Conservation (phyloP, 2,888 invertebrate genomes). For the Xanthorhoe designata region DNA sequence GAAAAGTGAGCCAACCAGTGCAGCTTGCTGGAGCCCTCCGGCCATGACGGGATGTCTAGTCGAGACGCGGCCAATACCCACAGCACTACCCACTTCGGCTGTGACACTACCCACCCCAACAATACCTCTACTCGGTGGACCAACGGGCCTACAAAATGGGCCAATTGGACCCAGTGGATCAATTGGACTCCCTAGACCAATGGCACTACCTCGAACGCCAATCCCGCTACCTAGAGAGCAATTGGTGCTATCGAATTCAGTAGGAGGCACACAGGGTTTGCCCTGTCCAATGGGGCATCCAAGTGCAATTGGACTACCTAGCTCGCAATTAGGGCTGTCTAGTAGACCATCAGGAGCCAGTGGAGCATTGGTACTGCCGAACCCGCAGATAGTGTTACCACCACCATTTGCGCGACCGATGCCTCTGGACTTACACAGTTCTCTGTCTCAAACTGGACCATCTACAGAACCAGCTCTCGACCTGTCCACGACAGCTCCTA, state of each 20-base stretch:
- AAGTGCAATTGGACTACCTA: slow-evolving; percentile 6
- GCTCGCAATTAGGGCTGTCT: slow-evolving; percentile 4
- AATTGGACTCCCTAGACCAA: slow-evolving; percentile 14
- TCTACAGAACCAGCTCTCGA: slow-evolving; percentile 72
- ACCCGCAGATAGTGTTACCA: slow-evolving; percentile 29
- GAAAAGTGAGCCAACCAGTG: slow-evolving; percentile 63
- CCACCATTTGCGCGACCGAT: slow-evolving; percentile 25
- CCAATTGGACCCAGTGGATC: slow-evolving; percentile 2
- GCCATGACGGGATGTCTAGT: slow-evolving; percentile 44
- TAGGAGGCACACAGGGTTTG: not conserved
- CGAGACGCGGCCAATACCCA: slow-evolving; percentile 33
- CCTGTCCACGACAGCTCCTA: slow-evolving; percentile 60
- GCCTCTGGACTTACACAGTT: slow-evolving; percentile 21
- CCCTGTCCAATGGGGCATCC: not conserved
- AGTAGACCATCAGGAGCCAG: slow-evolving; percentile 11
- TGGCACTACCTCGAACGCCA: slow-evolving; percentile 10
- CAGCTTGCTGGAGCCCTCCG: slow-evolving; percentile 76
- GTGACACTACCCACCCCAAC: slow-evolving; percentile 18
- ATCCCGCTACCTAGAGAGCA: not conserved
- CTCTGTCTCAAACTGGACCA: slow-evolving; percentile 11
- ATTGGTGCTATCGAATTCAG: slow-evolving; percentile 1
- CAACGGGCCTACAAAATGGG: slow-evolving; percentile 10
- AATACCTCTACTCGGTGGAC: slow-evolving; percentile 15
- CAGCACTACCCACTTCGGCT: slow-evolving; percentile 43
- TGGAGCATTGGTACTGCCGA: slow-evolving; percentile 12